Base-by-base conservation (phyloP, 2,113 vertebrate genomes). In the Pangasianodon gigas region DNA sequence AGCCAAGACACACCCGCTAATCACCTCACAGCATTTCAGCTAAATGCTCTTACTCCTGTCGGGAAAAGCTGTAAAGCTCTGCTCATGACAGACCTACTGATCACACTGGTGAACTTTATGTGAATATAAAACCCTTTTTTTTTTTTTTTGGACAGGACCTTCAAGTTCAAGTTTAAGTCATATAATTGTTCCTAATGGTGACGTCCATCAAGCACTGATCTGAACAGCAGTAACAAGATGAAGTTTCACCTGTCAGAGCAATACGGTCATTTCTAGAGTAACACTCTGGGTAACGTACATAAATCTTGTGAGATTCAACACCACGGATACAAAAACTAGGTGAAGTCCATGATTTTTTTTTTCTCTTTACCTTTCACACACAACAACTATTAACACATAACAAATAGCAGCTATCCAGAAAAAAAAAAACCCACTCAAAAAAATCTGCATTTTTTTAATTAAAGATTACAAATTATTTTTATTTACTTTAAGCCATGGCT, bases 1-100 rank as follows among this genome's bases (percentile, higher is more conserved):
- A 54, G 46, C 60, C 77, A 77, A 29, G 54, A 87, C 56, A 87
- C 56, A 44, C 32, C 48, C 26, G 18, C 67, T 85, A 86, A 86
- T 88, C 90, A 16, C 44, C 19, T 51, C 46, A 54, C 18, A 10
- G 19, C 29, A 19, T 32, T 52, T n/a, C 2, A 79, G 8, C 75
- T 0, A 14, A 48, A 51, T 51, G 24, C 46, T 80, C 46, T 80
- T 52, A 80, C 10, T n/a, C 5, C 48, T 80, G 77, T 16, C 41
- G 26, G 44, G 26, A 16, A 51, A 51, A 51, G 21, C 41, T 16
- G 24, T 7, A 29, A 80, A 51, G 46, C 46, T 29, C 48, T n/a
- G 5, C 48, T 52, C 51, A 56, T 4, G 24, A 44, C 71, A 13
- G 18, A n/a, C 44, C 44, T 46, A 26, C 19, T 5, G 21, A 41